These are phyloP conservation scores for Dasyornis broadbenti DNA, from an alignment of 2,113 vertebrate species.

Conservation along the genomic window DNA sequence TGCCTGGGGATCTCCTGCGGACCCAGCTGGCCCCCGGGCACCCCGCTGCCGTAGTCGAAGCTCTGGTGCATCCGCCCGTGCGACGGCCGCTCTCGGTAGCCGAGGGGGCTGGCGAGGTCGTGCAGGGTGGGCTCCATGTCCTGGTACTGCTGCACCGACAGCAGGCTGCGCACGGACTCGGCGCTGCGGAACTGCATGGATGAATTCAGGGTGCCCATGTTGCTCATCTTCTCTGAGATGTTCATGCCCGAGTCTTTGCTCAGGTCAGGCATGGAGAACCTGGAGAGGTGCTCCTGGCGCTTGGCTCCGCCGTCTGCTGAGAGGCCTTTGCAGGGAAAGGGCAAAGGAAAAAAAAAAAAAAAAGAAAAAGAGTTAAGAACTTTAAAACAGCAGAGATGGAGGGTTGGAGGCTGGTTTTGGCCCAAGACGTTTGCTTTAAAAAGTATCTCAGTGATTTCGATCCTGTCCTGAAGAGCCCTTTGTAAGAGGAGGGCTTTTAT, in stretches of 20 bases:
- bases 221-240: conserved; percentile 90
- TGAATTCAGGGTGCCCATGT: conserved; percentile 89
- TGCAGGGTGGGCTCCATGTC: conserved; percentile 81
- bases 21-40: conserved; percentile 76
- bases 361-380: not conserved
- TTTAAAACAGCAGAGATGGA: not conserved
- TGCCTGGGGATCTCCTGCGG: conserved; percentile 76
- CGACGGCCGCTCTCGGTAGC: conserved; percentile 76
- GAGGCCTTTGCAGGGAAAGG: conserved; percentile 71
- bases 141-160: conserved; percentile 84
- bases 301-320: conserved; percentile 87
- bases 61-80: conserved; percentile 82
- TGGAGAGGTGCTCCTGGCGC: conserved; percentile 91
- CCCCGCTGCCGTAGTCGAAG: conserved; percentile 87
- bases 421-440: not conserved
- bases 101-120: conserved; percentile 74
- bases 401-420: not conserved
- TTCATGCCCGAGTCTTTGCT: conserved; percentile 99
- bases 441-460: not conserved
- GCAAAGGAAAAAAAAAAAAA: not conserved
- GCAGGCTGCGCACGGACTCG: conserved; percentile 90
- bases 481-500: not conserved
- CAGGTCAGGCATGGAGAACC: conserved; percentile 97
- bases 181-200: conserved; percentile 90
- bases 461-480: conserved; percentile 19